A percentile compares a stretch with the other conserved stretches of the same genome.
These are phyloP conservation scores for Eueides isabella DNA, from an alignment of 1,140 invertebrate species.

Conservation along the genomic window DNA sequence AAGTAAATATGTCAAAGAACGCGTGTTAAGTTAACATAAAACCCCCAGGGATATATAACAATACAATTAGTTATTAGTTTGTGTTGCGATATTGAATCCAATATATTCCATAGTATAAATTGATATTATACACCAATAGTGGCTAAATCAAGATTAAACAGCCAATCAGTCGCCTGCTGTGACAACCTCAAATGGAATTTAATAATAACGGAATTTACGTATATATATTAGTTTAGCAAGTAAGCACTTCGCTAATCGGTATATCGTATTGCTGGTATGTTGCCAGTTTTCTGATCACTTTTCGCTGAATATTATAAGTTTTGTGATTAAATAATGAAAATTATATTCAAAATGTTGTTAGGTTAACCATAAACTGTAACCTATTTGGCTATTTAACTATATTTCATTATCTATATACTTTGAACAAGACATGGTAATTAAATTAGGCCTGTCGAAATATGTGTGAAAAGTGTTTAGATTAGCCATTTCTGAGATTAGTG, in stretches of 20 bases:
- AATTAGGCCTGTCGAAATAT: no score
- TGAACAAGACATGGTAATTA: no score
- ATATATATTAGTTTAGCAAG: not conserved
- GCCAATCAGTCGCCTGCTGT: constrained; percentile 31
- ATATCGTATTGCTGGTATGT: not conserved
- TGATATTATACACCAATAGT: constrained; percentile 18
- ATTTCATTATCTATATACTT: no score
- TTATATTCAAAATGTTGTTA: no score
- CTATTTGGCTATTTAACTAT: no score
- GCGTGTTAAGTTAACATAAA: not conserved
- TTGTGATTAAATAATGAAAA: no score
- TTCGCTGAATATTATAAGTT: not conserved
- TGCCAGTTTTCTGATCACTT: not conserved
- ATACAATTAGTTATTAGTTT: constrained; percentile 12
- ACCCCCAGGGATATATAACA: not conserved
- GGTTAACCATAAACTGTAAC: no score
- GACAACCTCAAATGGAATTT: constrained; percentile 27
- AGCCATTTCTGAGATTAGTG: no score
- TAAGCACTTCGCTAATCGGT: not conserved
- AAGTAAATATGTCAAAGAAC: no score
- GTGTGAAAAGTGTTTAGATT: no score
- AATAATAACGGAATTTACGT: constrained; percentile 28
- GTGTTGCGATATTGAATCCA: constrained; percentile 9
- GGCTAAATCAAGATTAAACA: constrained; percentile 31
- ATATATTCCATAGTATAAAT: constrained; percentile 16